Percentiles rank a stretch among this genome's conserved stretches.
These are phyloP conservation scores for Diplazon laetatorius DNA, from an alignment of 2,888 invertebrate species.

Conservation along the genomic window DNA sequence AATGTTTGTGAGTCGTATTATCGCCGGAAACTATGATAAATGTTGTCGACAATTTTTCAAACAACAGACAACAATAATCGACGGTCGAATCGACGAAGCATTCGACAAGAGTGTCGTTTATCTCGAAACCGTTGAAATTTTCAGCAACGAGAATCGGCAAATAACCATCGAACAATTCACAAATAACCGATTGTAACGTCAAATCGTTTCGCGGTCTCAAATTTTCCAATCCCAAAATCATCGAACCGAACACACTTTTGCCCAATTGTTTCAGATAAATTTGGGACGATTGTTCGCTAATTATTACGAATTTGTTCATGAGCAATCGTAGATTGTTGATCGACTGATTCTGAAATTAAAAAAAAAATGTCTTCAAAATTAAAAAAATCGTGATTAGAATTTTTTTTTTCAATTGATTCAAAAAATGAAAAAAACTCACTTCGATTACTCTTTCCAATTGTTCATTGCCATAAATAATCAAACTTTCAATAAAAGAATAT, in stretches of 20 bases:
- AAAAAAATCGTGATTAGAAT: background rate
- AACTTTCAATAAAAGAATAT: no score
- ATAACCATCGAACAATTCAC: constrained; percentile 78
- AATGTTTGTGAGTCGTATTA: constrained; percentile 76
- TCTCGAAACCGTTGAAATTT: constrained; percentile 68
- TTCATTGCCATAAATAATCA: no score
- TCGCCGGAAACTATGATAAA: constrained; percentile 74
- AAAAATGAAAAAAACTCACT: no score
- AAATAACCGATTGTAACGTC: constrained; percentile 73
- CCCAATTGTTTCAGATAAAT: constrained; percentile 71
- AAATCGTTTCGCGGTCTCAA: constrained; percentile 75
- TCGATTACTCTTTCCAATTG: no score
- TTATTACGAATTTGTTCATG: constrained; percentile 74
- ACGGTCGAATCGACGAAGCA: constrained; percentile 75
- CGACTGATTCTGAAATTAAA: constrained; percentile 75
- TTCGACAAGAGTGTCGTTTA: constrained; percentile 74
- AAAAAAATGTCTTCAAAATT: no score
- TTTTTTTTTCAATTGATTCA: background rate
- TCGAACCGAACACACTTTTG: constrained; percentile 78
- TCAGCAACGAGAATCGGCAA: constrained; percentile 75
- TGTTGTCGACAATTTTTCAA: constrained; percentile 73
- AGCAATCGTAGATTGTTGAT: constrained; percentile 74
- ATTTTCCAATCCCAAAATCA: constrained; percentile 77
- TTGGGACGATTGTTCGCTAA: constrained; percentile 71
- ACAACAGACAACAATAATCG: constrained; percentile 71